phyloP scores from a whole-genome alignment of 2,888 invertebrate species.

The Drosophila birchii region DNA sequence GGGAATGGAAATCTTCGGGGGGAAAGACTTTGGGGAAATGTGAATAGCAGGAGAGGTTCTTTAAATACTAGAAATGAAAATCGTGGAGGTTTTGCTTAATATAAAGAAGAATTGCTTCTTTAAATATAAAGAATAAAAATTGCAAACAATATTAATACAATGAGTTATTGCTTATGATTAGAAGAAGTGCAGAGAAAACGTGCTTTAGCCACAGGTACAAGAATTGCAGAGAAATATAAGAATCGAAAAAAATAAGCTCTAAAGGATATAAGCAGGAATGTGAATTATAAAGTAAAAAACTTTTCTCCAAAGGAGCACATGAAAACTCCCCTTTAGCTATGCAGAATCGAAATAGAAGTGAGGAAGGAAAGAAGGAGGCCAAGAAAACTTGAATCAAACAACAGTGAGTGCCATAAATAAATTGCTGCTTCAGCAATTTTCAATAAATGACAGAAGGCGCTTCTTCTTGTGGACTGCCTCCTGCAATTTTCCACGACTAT shows the following conservation, averaged over 20 bases:
- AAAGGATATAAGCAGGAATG: no score
- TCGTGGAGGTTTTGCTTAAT: neutral
- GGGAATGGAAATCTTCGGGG: neutral
- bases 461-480: neutral
- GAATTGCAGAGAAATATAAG: neutral
- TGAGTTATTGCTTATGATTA: no score
- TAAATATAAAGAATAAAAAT: no score
- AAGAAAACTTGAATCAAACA: conserved; percentile 17
- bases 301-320: neutral
- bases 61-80: neutral
- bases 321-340: neutral
- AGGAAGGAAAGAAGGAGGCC: neutral
- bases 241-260: neutral
- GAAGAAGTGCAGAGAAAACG: neutral
- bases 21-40: neutral
- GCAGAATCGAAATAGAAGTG: neutral
- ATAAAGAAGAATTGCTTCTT: neutral
- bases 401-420: conserved; percentile 65
- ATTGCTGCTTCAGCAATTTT: conserved; percentile 67
- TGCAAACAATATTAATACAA: no score
- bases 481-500: conserved; percentile 10
- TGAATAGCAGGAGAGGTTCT: neutral
- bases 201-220: no score
- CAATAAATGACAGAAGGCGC: conserved; percentile 57
- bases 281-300: neutral